These are phyloP conservation scores for Taenaris catops DNA, from an alignment of 2,888 invertebrate genomes.

Conservation along the genomic window DNA sequence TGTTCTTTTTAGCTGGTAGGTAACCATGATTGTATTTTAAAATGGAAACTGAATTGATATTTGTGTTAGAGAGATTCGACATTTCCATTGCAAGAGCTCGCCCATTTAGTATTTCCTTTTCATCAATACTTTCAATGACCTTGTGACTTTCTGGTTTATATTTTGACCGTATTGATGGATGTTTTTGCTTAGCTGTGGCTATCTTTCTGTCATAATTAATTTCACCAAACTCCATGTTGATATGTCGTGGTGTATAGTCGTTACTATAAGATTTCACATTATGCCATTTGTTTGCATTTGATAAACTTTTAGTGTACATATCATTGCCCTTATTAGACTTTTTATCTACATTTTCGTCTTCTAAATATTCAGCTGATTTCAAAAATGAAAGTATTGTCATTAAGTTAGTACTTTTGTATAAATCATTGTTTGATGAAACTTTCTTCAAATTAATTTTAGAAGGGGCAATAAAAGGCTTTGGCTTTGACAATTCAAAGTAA, in stretches of 20 bases:
- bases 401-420: constrained; percentile 34
- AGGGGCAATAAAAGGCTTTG: constrained; percentile 27
- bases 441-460: constrained; percentile 25
- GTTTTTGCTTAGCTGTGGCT: constrained; percentile 34
- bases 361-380: constrained; percentile 50
- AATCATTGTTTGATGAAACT: constrained; percentile 26
- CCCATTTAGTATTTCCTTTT: constrained; percentile 37
- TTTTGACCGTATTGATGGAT: constrained; percentile 44
- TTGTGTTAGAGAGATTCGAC: constrained; percentile 44
- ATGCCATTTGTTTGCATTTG: constrained; percentile 57
- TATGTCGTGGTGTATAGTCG: constrained; percentile 48
- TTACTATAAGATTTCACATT: constrained; percentile 58
- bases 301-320: constrained; percentile 46
- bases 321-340: constrained; percentile 29
- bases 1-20: constrained; percentile 35
- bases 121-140: constrained; percentile 31
- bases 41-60: constrained; percentile 42
- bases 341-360: constrained; percentile 32
- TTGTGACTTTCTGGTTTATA: constrained; percentile 43
- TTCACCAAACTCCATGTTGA: constrained; percentile 35
- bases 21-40: constrained; percentile 57
- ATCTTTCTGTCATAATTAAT: constrained; percentile 32
- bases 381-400: constrained; percentile 51
- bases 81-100: constrained; percentile 45
- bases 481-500: constrained; percentile 24